These are phyloP conservation scores for Bombus terrestris DNA, from an alignment of 1,140 invertebrate genomes.

Conservation along the genomic window DNA sequence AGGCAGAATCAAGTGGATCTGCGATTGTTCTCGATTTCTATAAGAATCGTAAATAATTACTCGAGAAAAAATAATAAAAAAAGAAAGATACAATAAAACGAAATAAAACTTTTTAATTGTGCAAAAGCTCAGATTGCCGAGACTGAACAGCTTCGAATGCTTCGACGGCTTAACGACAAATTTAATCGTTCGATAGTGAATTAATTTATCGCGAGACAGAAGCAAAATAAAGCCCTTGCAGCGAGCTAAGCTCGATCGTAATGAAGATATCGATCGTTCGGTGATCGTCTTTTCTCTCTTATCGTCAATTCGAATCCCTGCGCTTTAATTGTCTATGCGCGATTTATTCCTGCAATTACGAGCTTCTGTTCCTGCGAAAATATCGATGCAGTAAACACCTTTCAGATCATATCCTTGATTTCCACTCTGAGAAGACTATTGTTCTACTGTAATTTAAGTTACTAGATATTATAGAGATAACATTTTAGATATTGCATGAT, in stretches of 20 bases:
- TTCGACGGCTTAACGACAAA: not conserved
- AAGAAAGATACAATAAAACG: too few relatives aligned
- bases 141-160: not conserved
- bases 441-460: too few relatives aligned
- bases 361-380: not conserved
- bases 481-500: not conserved
- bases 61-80: not conserved
- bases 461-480: too few relatives aligned
- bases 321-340: conserved; percentile 4
- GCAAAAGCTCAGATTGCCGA: not conserved
- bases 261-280: conserved; percentile 31
- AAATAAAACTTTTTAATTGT: not conserved
- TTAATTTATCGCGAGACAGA: conserved; percentile 26
- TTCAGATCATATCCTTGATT: not conserved
- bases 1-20: not conserved
- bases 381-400: too few relatives aligned
- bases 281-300: conserved; percentile 1
- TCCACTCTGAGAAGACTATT: not conserved
- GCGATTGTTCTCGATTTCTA: not conserved
- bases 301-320: conserved; percentile 2
- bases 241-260: conserved; percentile 8
- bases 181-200: conserved; percentile 24
- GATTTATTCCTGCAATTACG: conserved; percentile 22
- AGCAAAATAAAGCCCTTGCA: conserved; percentile 3
- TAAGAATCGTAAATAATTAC: not conserved